Conservation (phyloP, 2,797 vertebrate species). For the Cygnus olor region DNA sequence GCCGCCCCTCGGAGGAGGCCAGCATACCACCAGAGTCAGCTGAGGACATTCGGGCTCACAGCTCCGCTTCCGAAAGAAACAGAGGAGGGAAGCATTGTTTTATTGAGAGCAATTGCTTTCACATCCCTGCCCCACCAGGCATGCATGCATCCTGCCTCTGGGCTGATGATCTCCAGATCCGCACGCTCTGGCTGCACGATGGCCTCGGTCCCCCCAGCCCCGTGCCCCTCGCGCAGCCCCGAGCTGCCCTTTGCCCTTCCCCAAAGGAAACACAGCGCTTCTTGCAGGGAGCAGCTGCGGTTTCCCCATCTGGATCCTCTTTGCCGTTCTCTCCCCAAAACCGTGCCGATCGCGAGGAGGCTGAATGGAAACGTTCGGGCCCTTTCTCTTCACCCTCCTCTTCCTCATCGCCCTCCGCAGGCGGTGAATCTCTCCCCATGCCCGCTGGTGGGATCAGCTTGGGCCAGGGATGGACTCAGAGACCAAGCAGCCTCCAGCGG, state of each 20-base stretch:
- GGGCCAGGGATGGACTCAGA: not conserved
- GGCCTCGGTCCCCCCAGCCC: not conserved
- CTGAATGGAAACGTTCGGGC: constrained; percentile 34
- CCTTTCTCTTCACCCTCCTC: not conserved
- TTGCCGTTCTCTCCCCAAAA: constrained; percentile 29
- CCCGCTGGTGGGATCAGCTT: not conserved
- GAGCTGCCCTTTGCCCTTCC: constrained; percentile 8
- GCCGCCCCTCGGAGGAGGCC: not conserved
- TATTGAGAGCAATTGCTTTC: constrained; percentile 35
- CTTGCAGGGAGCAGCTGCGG: constrained; percentile 7
- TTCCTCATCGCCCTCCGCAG: not conserved
- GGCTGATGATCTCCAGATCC: constrained; percentile 49
- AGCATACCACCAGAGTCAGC: constrained; percentile 24
- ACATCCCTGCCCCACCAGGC: constrained; percentile 9
- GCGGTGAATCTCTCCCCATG: not conserved
- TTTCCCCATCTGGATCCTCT: constrained; percentile 59
- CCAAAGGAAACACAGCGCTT: constrained; percentile 5
- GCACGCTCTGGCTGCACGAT: not conserved
- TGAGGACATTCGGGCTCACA: constrained; percentile 48
- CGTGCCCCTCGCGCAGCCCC: not conserved
- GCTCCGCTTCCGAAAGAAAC: not conserved
- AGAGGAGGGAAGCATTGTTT: constrained; percentile 19
- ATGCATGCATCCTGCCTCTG: constrained; percentile 29
- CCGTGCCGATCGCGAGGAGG: not conserved
- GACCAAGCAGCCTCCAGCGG: not conserved